Evolutionary conservation across 2,113 vertebrate species (phyloP), one percentile per base, ranked within the genome.

Genomic region (Andinoacara biseriatus): DNA sequence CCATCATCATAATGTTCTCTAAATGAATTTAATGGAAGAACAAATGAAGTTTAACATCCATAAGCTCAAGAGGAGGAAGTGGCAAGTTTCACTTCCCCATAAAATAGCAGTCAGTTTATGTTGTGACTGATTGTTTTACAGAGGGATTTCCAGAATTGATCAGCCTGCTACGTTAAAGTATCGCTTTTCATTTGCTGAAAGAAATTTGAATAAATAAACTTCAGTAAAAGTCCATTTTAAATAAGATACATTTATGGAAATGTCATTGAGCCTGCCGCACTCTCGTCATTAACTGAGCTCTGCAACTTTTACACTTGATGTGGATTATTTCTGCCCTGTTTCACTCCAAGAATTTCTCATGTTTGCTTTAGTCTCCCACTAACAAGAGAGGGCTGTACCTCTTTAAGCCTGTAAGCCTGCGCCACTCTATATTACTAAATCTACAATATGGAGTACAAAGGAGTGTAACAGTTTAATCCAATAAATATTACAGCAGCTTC

Each of bases 241-340:
- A 69, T 43, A 49, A 69, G 0, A 69, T 26, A 69, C 24, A 29
- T 54, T 54, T 58, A 69, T 49, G 10, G 10, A 76, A 20, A 9
- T 22, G 26, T 49, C 17, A 0, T 49, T 69, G 10, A 13, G 24
- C 29, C 31, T 72, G 46, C 46, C 5, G 15, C 11, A 2, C 49
- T 43, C 3, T 33, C 3, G 2, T 78, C n/a, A 43, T 59, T 3
- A 46, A 18, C 65, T 20, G 2, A 86, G 65, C 82, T 60, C 62
- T 52, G 6, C 69, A 67, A 76, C 69, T 35, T 61, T 75, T 49
- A 46, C 61, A 81, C 63, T 22, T 57, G 79, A 82, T 76, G 52
- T 83, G 15, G 60, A 81, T 90, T 78, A 62, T 40, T 88, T 91
- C 82, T 85, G 81, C 84, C 57, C 74, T 26, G 67, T 80, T 91